Evolutionary conservation across 2,113 vertebrate genomes (phyloP).

Genomic region (Sciurus niger): DNA sequence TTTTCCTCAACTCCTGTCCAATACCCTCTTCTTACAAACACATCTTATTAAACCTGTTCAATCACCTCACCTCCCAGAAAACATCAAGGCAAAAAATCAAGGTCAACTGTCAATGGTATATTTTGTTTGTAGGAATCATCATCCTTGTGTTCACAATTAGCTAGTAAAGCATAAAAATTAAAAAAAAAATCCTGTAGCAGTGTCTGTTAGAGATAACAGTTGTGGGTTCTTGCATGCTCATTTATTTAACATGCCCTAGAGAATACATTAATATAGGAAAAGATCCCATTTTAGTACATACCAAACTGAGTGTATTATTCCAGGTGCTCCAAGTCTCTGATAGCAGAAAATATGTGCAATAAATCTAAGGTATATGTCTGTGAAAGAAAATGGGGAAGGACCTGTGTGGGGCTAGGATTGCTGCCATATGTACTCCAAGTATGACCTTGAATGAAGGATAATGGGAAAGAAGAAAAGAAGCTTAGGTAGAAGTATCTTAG

Average conservation of each 20-base stretch:
- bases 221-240: background rate
- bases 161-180: background rate
- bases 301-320: background rate
- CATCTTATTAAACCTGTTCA: background rate
- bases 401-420: background rate
- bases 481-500: background rate
- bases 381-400: background rate
- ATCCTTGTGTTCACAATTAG: conserved; percentile 40
- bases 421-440: background rate
- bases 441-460: background rate
- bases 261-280: conserved; percentile 18
- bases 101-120: background rate
- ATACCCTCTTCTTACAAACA: background rate
- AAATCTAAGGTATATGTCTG: conserved; percentile 13
- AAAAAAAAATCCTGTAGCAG: background rate
- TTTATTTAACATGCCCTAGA: background rate
- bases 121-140: background rate
- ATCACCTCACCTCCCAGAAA: conserved; percentile 8
- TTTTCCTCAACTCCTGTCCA: background rate
- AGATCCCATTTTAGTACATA: background rate
- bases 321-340: background rate
- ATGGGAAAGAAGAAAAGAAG: background rate
- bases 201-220: background rate
- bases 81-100: background rate
- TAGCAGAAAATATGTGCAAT: conserved; percentile 10